Conservation (phyloP, 2,888 invertebrate genomes). For the Oxytorus armatus region DNA sequence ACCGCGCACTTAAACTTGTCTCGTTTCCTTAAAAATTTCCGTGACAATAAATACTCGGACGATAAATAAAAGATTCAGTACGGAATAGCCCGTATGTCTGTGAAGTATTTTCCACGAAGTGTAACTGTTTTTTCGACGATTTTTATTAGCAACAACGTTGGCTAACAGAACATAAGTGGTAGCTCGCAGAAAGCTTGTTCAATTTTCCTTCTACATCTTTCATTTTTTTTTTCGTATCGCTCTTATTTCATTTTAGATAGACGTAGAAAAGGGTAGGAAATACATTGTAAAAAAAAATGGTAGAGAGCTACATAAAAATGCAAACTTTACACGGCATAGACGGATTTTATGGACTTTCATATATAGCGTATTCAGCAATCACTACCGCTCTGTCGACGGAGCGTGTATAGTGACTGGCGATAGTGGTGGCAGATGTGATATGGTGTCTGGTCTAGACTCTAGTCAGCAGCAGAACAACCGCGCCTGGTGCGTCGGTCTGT, state of each 20-base stretch:
- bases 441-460: constrained; percentile 60
- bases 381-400: constrained; percentile 26
- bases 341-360: constrained; percentile 47
- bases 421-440: constrained; percentile 34
- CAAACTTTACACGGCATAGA: constrained; percentile 18
- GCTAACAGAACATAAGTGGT: no score
- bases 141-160: no score
- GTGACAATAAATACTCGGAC: not conserved
- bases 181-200: no score
- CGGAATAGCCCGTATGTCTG: not conserved
- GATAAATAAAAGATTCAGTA: not conserved
- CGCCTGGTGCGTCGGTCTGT: constrained; percentile 47
- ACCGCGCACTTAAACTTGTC: not conserved
- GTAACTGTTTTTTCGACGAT: no score
- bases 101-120: no score
- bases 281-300: not conserved
- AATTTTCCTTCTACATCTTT: no score
- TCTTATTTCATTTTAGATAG: no score
- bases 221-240: no score
- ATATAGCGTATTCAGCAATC: constrained; percentile 44
- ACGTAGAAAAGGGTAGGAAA: no score
- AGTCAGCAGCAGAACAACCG: constrained; percentile 49
- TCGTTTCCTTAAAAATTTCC: not conserved
- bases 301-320: not conserved
- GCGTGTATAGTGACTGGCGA: not conserved